Conservation (phyloP, 2,113 vertebrate species). For the Pleuronectes platessa region DNA sequence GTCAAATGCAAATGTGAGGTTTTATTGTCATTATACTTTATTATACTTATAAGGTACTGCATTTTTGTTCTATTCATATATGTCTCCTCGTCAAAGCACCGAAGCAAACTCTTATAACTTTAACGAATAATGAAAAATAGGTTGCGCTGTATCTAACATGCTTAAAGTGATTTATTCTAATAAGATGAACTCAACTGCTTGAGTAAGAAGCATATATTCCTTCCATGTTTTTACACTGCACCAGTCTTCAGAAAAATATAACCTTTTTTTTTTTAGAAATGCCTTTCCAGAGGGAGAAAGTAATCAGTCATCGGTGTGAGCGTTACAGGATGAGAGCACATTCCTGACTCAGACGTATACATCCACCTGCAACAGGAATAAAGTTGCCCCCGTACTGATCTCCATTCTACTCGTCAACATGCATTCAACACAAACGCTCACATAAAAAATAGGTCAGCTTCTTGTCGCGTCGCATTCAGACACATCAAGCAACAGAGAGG, state of each 20-base stretch:
- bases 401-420: conserved; percentile 21
- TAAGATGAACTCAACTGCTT: conserved; percentile 60
- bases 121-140: conserved; percentile 38
- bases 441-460: conserved; percentile 38
- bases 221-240: conserved; percentile 39
- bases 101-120: conserved; percentile 17
- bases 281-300: conserved; percentile 25
- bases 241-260: conserved; percentile 37
- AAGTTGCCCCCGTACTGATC: conserved; percentile 25
- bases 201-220: conserved; percentile 54
- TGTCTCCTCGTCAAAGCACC: conserved; percentile 30
- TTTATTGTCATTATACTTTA: conserved; percentile 71
- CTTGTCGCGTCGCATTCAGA: conserved; percentile 50
- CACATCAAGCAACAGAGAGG: conserved; percentile 60
- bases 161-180: conserved; percentile 23
- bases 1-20: conserved; percentile 74
- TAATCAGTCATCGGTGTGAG: conserved; percentile 26
- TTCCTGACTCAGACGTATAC: conserved; percentile 24
- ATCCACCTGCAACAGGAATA: conserved; percentile 32
- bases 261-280: conserved; percentile 23
- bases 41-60: conserved; percentile 71
- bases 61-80: conserved; percentile 47
- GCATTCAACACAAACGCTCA: conserved; percentile 41
- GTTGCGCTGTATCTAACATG: conserved; percentile 17
- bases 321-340: conserved; percentile 34